These are phyloP conservation scores for Caenorhabditis doughertyi DNA, from an alignment of 2,888 invertebrate species.

Conservation along the genomic window DNA sequence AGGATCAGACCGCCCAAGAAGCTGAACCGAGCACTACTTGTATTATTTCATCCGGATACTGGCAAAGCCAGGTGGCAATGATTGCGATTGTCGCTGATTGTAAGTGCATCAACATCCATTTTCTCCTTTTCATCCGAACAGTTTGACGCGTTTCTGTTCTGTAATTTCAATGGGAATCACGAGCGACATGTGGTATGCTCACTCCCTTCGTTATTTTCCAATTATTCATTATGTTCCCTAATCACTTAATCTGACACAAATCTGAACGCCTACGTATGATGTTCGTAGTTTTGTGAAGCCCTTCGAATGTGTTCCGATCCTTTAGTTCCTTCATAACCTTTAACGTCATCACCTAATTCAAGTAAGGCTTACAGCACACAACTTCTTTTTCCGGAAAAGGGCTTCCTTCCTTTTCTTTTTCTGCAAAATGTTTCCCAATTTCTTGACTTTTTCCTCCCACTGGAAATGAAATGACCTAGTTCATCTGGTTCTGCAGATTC, in stretches of 20 bases:
- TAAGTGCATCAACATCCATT: too few relatives aligned
- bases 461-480: conserved; percentile 11
- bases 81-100: too few relatives aligned
- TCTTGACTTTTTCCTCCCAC: conserved; percentile 15
- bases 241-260: not conserved
- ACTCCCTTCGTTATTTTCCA: too few relatives aligned
- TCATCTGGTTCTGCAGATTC: conserved; percentile 48
- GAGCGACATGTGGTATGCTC: too few relatives aligned
- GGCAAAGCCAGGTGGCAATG: too few relatives aligned
- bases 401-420: conserved; percentile 24
- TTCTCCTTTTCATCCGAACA: too few relatives aligned
- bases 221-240: too few relatives aligned
- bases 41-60: too few relatives aligned
- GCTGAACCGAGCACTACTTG: too few relatives aligned
- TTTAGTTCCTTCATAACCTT: not conserved
- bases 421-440: conserved; percentile 38
- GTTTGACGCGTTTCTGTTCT: too few relatives aligned
- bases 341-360: not conserved
- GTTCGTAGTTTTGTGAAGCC: not conserved
- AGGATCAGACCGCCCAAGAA: too few relatives aligned
- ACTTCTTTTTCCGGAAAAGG: conserved; percentile 6
- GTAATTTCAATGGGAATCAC: too few relatives aligned
- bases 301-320: not conserved
- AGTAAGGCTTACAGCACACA: not conserved
- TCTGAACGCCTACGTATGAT: not conserved